These are phyloP conservation scores for Parazoanthus atlanticus DNA, from an alignment of 92 coral and sea anemone genomes.

Conservation along the genomic window DNA sequence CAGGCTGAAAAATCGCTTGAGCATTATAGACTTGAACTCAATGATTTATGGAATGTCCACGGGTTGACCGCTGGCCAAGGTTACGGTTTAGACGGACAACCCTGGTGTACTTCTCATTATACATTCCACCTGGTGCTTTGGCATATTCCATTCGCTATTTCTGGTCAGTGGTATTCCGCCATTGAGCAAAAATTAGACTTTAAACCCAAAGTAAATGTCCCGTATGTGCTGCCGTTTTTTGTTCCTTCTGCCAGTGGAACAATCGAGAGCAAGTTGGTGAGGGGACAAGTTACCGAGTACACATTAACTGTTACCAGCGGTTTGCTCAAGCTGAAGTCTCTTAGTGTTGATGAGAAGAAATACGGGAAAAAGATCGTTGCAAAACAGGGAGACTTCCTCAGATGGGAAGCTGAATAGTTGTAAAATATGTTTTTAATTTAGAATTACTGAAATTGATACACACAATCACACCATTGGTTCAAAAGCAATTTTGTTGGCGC, in stretches of 20 bases:
- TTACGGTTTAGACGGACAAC: slow-evolving; percentile 83
- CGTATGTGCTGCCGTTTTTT: slow-evolving; percentile 81
- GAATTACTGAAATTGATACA: neutral
- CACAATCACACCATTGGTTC: neutral
- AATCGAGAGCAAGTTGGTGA: slow-evolving; percentile 55
- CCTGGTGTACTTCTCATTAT: slow-evolving; percentile 93
- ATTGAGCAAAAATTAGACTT: slow-evolving; percentile 62
- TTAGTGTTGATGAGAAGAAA: slow-evolving; percentile 33
- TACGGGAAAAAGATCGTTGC: neutral
- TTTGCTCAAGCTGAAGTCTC: slow-evolving; percentile 41
- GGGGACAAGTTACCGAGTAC: neutral
- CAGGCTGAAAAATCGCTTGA: slow-evolving; percentile 77
- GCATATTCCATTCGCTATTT: slow-evolving; percentile 86
- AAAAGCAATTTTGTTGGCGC: too few species aligned
- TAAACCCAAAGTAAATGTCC: slow-evolving; percentile 70
- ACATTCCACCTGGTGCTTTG: slow-evolving; percentile 85
- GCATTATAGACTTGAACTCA: slow-evolving; percentile 75
- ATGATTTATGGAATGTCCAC: slow-evolving; percentile 88
- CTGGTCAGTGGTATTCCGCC: slow-evolving; percentile 87
- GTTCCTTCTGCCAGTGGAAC: slow-evolving; percentile 80
- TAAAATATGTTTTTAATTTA: neutral
- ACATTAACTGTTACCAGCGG: slow-evolving; percentile 57
- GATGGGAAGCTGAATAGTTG: neutral
- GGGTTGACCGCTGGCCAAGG: slow-evolving; percentile 91
- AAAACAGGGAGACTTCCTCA: slow-evolving; percentile 25